A percentile compares a stretch with the other conserved stretches of the same genome.
phyloP scores from a whole-genome alignment of 1,140 invertebrate genomes.

The Diplogasteroides magnus region DNA sequence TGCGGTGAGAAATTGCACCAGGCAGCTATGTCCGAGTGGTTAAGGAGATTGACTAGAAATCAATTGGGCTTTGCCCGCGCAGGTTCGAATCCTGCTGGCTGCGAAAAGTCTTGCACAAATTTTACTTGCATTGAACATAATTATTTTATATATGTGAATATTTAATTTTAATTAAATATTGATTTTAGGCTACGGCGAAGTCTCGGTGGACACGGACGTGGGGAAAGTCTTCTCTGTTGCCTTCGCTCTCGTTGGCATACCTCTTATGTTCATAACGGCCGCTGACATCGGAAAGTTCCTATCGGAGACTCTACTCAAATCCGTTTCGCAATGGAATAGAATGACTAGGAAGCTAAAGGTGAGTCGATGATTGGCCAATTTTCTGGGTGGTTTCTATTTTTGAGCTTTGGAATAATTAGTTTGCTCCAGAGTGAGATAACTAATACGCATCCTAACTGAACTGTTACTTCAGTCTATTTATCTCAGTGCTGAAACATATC shows the following conservation, averaged over 20 bases:
- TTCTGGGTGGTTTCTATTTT: not conserved
- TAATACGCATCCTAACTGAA: too few species aligned
- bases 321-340: conserved; percentile 52
- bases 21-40: not conserved
- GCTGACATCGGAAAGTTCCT: conserved; percentile 56
- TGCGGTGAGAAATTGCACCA: conserved; percentile 40
- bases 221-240: conserved; percentile 55
- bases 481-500: too few species aligned
- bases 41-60: too few species aligned
- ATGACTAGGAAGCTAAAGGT: conserved; percentile 44
- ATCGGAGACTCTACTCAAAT: conserved; percentile 53
- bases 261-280: conserved; percentile 56
- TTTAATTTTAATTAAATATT: not conserved
- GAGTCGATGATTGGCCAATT: conserved; percentile 2
- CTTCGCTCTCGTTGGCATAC: conserved; percentile 55
- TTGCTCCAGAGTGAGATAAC: not conserved
- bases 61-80: too few species aligned
- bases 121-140: too few species aligned
- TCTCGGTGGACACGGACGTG: conserved; percentile 53
- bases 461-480: too few species aligned
- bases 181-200: conserved; percentile 53
- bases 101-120: too few species aligned
- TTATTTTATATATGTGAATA: too few species aligned
- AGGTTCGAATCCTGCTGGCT: too few species aligned
- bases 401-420: not conserved